Conservation (phyloP, 2,888 invertebrate genomes). For the Linnaemya vulpina region DNA sequence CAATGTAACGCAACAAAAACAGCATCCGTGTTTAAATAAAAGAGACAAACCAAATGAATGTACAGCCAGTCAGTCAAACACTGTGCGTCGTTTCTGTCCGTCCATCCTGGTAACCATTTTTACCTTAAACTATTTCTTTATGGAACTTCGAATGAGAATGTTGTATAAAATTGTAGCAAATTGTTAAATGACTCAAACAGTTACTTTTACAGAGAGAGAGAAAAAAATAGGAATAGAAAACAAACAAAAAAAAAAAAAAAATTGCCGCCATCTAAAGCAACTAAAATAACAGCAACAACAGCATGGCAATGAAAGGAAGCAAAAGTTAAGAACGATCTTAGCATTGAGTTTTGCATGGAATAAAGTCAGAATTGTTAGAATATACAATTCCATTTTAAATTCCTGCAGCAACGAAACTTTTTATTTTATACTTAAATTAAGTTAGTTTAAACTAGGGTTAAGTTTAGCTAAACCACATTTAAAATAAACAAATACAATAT, state of each 20-base stretch:
- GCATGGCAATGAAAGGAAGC: slow-evolving; percentile 10
- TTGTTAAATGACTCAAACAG: slow-evolving; percentile 40
- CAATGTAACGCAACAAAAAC: slow-evolving; percentile 24
- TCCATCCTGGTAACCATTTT: slow-evolving; percentile 25
- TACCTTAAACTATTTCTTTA: slow-evolving; percentile 45
- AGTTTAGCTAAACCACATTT: no score
- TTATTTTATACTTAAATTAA: background rate
- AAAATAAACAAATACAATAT: no score
- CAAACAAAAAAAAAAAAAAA: slow-evolving; percentile 8
- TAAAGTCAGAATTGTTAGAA: background rate
- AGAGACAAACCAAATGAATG: slow-evolving; percentile 15
- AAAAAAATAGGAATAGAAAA: background rate
- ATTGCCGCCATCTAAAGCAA: slow-evolving; percentile 39
- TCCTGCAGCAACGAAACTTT: background rate
- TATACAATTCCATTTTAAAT: background rate
- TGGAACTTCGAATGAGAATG: slow-evolving; percentile 42
- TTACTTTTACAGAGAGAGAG: slow-evolving; percentile 13
- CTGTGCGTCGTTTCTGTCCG: slow-evolving; percentile 39
- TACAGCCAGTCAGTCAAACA: background rate
- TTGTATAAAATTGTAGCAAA: slow-evolving; percentile 49
- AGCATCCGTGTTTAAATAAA: slow-evolving; percentile 63
- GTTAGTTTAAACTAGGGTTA: background rate
- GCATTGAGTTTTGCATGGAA: background rate
- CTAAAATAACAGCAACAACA: slow-evolving; percentile 37
- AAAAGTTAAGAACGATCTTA: background rate